A percentile compares a stretch with the other conserved stretches of the same genome.
Evolutionary conservation across 2,113 vertebrate species (phyloP).

Genomic region (Chloroceryle aenea): DNA sequence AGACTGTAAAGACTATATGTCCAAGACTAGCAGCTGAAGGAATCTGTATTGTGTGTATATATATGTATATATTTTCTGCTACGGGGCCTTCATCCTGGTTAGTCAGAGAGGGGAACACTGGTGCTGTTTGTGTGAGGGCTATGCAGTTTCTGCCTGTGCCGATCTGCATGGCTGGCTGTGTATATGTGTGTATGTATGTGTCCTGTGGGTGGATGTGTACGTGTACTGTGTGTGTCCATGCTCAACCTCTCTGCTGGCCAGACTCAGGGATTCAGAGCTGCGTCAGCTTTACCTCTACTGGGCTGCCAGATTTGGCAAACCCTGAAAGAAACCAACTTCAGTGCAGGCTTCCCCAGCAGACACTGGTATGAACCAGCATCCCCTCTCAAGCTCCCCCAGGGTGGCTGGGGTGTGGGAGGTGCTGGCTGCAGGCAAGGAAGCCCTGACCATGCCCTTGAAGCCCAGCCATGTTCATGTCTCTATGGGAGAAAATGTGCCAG

Average conservation of each 20-base stretch:
- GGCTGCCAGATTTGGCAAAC: neutral
- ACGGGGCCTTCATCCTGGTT: neutral
- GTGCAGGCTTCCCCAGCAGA: neutral
- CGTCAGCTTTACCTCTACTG: fast-evolving
- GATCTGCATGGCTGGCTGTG: neutral
- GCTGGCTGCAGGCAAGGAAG: neutral
- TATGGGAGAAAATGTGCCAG: neutral
- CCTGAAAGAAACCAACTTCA: neutral
- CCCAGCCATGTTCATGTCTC: fast-evolving
- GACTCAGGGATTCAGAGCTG: neutral
- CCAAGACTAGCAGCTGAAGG: neutral
- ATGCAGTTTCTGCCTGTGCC: neutral
- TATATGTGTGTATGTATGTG: neutral
- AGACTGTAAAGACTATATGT: neutral
- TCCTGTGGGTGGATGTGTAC: too few species aligned
- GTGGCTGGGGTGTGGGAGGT: fast-evolving
- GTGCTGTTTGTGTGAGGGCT: neutral
- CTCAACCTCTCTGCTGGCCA: neutral
- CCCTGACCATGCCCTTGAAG: neutral
- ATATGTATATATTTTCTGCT: neutral
- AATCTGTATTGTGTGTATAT: neutral
- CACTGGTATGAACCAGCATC: fast-evolving
- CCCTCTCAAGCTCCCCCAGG: neutral
- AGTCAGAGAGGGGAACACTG: neutral
- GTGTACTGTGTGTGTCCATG: neutral